phyloP scores from a whole-genome alignment of 2,797 vertebrate species.

The Holocentrus rufus region DNA sequence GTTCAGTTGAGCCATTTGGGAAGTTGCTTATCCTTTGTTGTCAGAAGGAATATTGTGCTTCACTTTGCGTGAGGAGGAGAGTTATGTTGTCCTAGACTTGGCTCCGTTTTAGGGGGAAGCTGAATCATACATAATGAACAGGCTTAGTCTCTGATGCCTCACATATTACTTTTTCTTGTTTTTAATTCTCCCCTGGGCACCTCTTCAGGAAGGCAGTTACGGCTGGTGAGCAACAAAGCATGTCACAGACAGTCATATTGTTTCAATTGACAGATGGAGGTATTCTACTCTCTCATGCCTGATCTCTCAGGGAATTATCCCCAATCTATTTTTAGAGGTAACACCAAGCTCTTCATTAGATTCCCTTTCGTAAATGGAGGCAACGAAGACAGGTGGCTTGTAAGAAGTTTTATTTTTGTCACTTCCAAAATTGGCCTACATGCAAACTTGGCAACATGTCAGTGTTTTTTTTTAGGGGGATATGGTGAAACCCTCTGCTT shows the following conservation, averaged over 20 bases:
- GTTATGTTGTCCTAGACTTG: background rate
- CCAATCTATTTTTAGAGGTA: slow-evolving; percentile 29
- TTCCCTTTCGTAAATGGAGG: slow-evolving; percentile 8
- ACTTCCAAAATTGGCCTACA: slow-evolving; percentile 16
- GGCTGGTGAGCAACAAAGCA: slow-evolving; percentile 49
- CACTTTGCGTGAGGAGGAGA: background rate
- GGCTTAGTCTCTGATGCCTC: slow-evolving; percentile 34
- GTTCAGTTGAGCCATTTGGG: slow-evolving; percentile 12
- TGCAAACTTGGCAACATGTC: slow-evolving; percentile 31
- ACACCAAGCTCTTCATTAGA: slow-evolving; percentile 34
- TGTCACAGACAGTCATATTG: slow-evolving; percentile 37
- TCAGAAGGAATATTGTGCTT: background rate
- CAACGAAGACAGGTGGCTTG: slow-evolving; percentile 27
- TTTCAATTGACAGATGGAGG: slow-evolving; percentile 47
- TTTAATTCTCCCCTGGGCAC: slow-evolving; percentile 42
- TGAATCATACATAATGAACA: slow-evolving; percentile 31
- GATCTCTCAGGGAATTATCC: slow-evolving; percentile 59
- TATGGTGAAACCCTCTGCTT: slow-evolving; percentile 8
- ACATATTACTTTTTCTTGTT: slow-evolving; percentile 33
- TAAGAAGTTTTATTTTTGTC: slow-evolving; percentile 9
- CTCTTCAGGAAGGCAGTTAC: slow-evolving; percentile 35
- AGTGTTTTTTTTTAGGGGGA: background rate
- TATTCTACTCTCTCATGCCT: slow-evolving; percentile 41
- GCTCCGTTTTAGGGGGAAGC: slow-evolving; percentile 1
- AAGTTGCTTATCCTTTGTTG: slow-evolving; percentile 24